These are phyloP conservation scores for Microcebus ravelobensis DNA, from an alignment of 2,113 vertebrate genomes.

Conservation along the genomic window DNA sequence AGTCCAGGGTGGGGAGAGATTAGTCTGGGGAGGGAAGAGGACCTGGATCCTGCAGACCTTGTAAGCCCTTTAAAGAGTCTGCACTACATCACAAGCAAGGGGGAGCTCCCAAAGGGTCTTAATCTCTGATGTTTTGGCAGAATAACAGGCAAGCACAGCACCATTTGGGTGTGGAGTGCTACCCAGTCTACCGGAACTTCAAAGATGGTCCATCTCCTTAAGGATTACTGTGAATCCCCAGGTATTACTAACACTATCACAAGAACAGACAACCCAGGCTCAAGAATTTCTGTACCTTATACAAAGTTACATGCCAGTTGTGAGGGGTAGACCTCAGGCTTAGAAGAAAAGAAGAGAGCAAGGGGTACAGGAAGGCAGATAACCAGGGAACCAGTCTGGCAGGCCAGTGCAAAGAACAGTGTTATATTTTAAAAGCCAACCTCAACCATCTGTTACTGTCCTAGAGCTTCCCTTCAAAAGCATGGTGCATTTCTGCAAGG, in stretches of 20 bases:
- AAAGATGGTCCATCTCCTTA: not conserved
- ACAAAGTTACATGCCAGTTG: not conserved
- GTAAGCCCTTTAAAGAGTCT: not conserved
- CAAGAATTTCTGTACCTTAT: not conserved
- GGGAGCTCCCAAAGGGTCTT: not conserved
- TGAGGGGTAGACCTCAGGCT: not conserved
- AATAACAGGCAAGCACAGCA: not conserved
- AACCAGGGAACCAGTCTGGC: not conserved
- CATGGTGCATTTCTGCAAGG: not conserved
- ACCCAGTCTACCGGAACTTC: not conserved
- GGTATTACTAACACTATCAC: not conserved
- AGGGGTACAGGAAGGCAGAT: not conserved
- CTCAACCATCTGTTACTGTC: not conserved
- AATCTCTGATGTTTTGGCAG: not conserved
- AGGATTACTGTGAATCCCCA: not conserved
- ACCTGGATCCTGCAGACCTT: not conserved
- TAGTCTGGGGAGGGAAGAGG: not conserved
- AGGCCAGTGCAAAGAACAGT: not conserved
- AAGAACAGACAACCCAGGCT: not conserved
- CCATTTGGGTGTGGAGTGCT: not conserved
- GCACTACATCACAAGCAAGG: not conserved
- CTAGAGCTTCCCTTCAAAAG: slow-evolving; percentile 28
- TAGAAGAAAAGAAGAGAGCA: not conserved
- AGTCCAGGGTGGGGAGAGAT: not conserved
- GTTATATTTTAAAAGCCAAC: slow-evolving; percentile 27